phyloP scores from a whole-genome alignment of 2,113 vertebrate genomes.

The Lethenteron camtschaticum region DNA sequence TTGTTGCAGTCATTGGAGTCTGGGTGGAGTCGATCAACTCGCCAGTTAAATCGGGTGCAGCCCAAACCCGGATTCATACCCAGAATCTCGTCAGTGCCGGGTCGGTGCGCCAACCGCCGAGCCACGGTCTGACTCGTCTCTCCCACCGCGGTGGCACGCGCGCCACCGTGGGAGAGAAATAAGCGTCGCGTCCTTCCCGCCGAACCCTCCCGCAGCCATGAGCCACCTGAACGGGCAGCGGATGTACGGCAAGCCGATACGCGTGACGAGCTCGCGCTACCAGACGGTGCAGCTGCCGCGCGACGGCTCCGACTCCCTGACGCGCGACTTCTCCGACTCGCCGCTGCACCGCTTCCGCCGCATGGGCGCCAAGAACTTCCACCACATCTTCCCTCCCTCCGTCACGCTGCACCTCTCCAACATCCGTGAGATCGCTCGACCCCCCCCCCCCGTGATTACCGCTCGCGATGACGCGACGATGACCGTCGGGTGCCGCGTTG shows the following conservation, averaged over 20 bases:
- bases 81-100: no score
- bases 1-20: no score
- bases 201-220: conserved; percentile 39
- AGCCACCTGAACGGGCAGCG: conserved; percentile 94
- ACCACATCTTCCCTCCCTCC: conserved; percentile 84
- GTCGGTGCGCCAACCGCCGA: no score
- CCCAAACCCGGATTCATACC: no score
- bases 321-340: conserved; percentile 86
- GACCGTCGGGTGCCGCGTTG: not conserved
- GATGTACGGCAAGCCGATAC: conserved; percentile 92
- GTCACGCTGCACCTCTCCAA: conserved; percentile 83
- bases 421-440: conserved; percentile 47
- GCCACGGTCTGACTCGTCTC: no score
- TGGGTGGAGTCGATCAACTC: no score
- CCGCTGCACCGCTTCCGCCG: conserved; percentile 94
- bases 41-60: no score
- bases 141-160: no score
- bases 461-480: not conserved
- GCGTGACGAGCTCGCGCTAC: conserved; percentile 81
- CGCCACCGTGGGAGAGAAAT: no score
- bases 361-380: conserved; percentile 88
- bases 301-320: conserved; percentile 77
- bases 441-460: conserved; percentile 6
- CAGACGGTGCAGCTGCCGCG: conserved; percentile 82
- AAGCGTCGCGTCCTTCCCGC: no score